Base-by-base conservation (phyloP, 1,140 invertebrate species). In the Drosophila quadrilineata region DNA sequence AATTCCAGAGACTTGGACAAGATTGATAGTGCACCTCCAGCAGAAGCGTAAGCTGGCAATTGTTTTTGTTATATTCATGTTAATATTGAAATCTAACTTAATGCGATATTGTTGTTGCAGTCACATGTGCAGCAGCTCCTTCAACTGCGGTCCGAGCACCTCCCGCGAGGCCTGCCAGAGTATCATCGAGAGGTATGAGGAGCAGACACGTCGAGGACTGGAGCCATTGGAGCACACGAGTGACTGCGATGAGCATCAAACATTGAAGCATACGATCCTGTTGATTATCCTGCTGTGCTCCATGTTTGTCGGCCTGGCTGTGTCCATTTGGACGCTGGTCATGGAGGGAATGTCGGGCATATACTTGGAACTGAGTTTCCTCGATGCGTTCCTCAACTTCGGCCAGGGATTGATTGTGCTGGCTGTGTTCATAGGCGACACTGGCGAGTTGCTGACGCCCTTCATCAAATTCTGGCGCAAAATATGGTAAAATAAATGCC, bases 321-420 rank as follows among this genome's bases (percentile, higher is more conserved):
- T 98, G 49, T 96, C 94, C 22, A 92, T 96, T 9, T 98, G 97
- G 94, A 95, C 94, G 8, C 89, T 98, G 54, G 92, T 98, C 58
- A 93, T 94, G 91, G 95, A 97, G 86, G 93, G 95, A 76, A 93
- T 95, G 82, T 94, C 94, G 38, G 97, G 97, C 0, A 95, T 98
- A 62, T 98, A 97, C 89, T 92, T 98, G 0, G 97, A 98, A 90
- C 90, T 99, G 14, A 94, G 96, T 69, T 98, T 98, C 89, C 90
- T 99, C 19, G 96, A 98, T 90, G 94, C 95, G 10, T 94, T 95
- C 26, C 91, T 98, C 0, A 96, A 95, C 84, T 96, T 96, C 90
- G 97, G 97, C 1, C 97, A 98, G 90, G 95, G 95, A 28, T 90
- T 97, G 29, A 93, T 97, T 59, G 93, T 95, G 16, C 94, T 98